Evolutionary conservation across 2,113 vertebrate species (phyloP), one percentile per base, ranked within the genome.

Genomic region (Ictidomys tridecemlineatus): DNA sequence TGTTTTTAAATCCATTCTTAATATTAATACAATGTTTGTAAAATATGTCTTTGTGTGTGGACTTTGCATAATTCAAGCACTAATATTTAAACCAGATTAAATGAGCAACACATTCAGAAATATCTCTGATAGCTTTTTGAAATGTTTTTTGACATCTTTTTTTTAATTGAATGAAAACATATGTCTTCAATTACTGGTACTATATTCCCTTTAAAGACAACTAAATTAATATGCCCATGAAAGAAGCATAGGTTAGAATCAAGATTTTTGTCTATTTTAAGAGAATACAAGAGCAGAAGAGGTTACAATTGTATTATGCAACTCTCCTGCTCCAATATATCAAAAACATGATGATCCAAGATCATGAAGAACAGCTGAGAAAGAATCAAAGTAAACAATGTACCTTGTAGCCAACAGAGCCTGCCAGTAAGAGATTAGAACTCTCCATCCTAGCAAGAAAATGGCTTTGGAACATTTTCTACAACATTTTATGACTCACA

Each of bases 351-450:
- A 95, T 92, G 45, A 58, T 91, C 93, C 86, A 96, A 97, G 37
- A 56, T 92, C 90, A 94, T 32, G 56, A 9, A 95, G 77, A 89
- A 95, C 77, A 97, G 95, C 69, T 96, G 92, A 97, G 67, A 92
- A 96, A 70, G n/a, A 97, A 83, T 96, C 93, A 97, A 95, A 98
- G 89, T 96, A 97, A 97, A 70, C 77, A 94, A 8, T 93, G 53
- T 79, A 90, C 34, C 11, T 6, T 87, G n/a, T 42, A 5, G 65
- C 45, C 53, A 96, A 97, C 77, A 91, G 9, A 92, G 86, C 56
- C 85, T 97, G 83, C 90, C 80, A 97, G 48, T 90, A 78, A 95
- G 94, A 82, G 97, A 97, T 92, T 85, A 97, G 90, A 96, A 83
- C 58, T 94, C 96, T 93, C 88, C 32, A 91, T 80, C 56, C 22